A percentile compares a stretch with the other conserved stretches of the same genome.
phyloP scores from a whole-genome alignment of 2,797 vertebrate species.

The Toxotes lorentzi region DNA sequence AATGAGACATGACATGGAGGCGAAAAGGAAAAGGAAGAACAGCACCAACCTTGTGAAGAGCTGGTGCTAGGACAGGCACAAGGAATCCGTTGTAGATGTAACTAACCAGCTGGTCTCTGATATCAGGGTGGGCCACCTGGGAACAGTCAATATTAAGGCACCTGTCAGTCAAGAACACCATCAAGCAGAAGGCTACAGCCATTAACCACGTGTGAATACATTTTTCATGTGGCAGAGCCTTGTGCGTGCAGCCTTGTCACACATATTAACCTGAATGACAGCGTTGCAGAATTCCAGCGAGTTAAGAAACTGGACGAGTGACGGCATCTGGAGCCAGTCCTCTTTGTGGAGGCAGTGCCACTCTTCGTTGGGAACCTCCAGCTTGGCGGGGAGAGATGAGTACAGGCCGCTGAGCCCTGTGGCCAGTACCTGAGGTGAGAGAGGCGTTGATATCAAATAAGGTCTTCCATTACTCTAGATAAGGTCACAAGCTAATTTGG shows the following conservation, averaged over 20 bases:
- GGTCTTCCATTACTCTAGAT: not conserved
- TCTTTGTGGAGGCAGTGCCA: conserved; percentile 96
- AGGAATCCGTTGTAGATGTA: conserved; percentile 99
- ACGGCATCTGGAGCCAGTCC: conserved; percentile 93
- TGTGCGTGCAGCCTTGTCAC: not conserved
- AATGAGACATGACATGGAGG: not conserved
- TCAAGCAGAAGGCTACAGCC: conserved; percentile 10
- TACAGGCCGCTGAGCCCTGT: conserved; percentile 98
- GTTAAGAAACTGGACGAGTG: conserved; percentile 97
- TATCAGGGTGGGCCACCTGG: conserved; percentile 93
- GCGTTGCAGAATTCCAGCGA: conserved; percentile 98
- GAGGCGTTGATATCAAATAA: not conserved
- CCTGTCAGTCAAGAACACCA: conserved; percentile 26
- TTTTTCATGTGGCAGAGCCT: conserved; percentile 13
- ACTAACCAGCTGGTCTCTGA: conserved; percentile 93
- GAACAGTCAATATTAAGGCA: conserved; percentile 24
- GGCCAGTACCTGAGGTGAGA: conserved; percentile 90
- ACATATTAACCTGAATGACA: conserved; percentile 92
- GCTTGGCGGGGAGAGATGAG: conserved; percentile 94
- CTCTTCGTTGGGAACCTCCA: conserved; percentile 92
- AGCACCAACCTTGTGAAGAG: conserved; percentile 94
- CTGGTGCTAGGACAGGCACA: conserved; percentile 96
- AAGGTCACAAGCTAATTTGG: not conserved
- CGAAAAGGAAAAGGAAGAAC: not conserved
- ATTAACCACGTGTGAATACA: conserved; percentile 8